Evolutionary conservation across 2,113 vertebrate genomes (phyloP).

Genomic region (Rhinogobius similis): DNA sequence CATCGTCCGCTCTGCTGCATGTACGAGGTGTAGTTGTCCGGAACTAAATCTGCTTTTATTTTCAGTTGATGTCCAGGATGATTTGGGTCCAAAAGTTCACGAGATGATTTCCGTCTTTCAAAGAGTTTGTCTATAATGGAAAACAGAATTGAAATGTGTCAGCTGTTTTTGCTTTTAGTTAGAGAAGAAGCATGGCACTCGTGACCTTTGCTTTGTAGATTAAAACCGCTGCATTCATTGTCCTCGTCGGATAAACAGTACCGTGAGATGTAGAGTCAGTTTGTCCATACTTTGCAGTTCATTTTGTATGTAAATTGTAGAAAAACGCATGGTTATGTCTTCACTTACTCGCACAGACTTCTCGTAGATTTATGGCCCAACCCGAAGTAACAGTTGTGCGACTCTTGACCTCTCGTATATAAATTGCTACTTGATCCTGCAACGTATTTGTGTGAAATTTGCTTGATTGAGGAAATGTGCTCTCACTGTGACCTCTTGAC

Average conservation of each 20-base stretch:
- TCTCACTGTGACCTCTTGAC: not conserved
- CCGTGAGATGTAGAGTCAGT: not conserved
- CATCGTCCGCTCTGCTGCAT: not conserved
- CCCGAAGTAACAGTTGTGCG: not conserved
- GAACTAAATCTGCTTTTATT: not conserved
- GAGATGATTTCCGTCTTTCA: not conserved
- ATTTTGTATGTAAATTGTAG: not conserved
- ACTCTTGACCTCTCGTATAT: slow-evolving; percentile 6
- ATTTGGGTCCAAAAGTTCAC: not conserved
- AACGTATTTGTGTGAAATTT: slow-evolving; percentile 10
- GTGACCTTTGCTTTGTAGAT: slow-evolving; percentile 7
- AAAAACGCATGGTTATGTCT: not conserved
- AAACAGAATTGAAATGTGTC: slow-evolving; percentile 3
- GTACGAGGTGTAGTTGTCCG: not conserved
- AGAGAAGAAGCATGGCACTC: not conserved
- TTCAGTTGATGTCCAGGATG: not conserved
- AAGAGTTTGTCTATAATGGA: not conserved
- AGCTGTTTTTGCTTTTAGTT: slow-evolving; percentile 1
- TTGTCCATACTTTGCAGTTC: not conserved
- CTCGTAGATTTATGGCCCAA: not conserved
- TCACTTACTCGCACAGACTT: not conserved
- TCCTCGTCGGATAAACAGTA: not conserved
- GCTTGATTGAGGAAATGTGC: slow-evolving; percentile 8
- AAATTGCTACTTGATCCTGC: slow-evolving; percentile 8
- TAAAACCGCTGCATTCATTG: slow-evolving; percentile 6